These are phyloP conservation scores for Dasypus novemcinctus DNA, from an alignment of 2,113 vertebrate genomes.

Conservation along the genomic window DNA sequence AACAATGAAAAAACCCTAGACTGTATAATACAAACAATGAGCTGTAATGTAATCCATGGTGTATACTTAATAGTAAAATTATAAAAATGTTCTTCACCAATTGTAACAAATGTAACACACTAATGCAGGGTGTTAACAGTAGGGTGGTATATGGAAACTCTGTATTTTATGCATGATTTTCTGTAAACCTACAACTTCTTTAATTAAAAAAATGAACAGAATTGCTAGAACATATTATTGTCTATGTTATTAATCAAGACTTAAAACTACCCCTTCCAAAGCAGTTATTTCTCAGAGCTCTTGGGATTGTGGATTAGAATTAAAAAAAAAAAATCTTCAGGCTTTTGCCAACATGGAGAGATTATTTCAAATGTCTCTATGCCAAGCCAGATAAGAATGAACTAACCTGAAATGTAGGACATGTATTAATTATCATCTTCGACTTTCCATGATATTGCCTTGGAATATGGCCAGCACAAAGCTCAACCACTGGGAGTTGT, in stretches of 20 bases:
- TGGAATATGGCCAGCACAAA: conserved; percentile 4
- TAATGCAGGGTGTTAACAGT: no score
- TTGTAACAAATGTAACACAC: no score
- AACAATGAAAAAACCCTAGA: no score
- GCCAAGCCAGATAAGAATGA: background rate
- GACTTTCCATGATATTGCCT: conserved; percentile 21
- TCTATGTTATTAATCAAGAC: conserved; percentile 11
- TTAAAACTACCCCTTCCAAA: conserved; percentile 7
- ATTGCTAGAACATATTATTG: background rate
- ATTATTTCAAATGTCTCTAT: background rate
- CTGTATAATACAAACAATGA: no score
- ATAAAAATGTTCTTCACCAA: no score
- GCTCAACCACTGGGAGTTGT: conserved; percentile 42
- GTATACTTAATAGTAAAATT: no score
- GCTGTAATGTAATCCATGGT: no score
- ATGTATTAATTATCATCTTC: background rate
- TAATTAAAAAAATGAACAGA: background rate
- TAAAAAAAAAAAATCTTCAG: background rate
- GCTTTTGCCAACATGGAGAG: background rate
- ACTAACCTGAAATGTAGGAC: background rate
- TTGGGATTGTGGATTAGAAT: background rate
- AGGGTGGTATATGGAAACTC: no score
- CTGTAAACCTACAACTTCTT: no score
- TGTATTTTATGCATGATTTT: no score
- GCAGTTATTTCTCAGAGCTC: background rate